Evolutionary conservation across 2,888 invertebrate genomes (phyloP).

Genomic region (Ophioninae sp.): DNA sequence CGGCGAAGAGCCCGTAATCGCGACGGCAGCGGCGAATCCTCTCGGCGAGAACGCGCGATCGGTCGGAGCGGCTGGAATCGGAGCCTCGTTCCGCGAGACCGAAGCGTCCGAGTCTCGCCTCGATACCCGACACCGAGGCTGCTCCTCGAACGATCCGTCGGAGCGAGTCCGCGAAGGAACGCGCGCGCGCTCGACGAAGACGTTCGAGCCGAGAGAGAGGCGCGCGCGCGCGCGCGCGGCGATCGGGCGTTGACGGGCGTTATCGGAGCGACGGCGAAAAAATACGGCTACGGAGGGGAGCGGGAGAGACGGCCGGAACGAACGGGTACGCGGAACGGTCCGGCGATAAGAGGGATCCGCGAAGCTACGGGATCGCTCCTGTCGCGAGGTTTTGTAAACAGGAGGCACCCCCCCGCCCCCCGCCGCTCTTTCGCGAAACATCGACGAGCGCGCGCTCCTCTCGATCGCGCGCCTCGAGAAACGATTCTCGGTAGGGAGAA

Average conservation of each 20-base stretch:
- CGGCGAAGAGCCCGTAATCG: too few species aligned
- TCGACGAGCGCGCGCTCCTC: neutral
- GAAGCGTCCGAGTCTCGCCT: neutral
- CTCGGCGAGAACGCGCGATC: too few species aligned
- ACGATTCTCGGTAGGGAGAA: neutral
- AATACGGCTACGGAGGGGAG: neutral
- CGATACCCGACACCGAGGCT: slow-evolving; percentile 4
- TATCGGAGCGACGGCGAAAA: neutral
- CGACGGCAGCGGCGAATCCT: too few species aligned
- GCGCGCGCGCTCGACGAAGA: neutral
- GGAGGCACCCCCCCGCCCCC: too few species aligned
- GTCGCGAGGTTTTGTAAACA: slow-evolving; percentile 21
- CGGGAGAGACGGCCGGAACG: neutral
- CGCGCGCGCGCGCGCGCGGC: neutral
- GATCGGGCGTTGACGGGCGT: neutral
- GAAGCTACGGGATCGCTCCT: slow-evolving; percentile 14
- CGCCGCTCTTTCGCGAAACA: too few species aligned
- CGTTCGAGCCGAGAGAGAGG: neutral
- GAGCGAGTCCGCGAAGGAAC: neutral
- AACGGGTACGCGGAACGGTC: neutral
- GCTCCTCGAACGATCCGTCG: neutral
- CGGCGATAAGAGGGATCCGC: neutral
- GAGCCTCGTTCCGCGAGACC: too few species aligned
- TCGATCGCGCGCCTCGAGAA: neutral
- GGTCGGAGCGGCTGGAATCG: too few species aligned